These are phyloP conservation scores for Ceratosolen fusciceps DNA, from an alignment of 1,140 invertebrate genomes.

Conservation along the genomic window DNA sequence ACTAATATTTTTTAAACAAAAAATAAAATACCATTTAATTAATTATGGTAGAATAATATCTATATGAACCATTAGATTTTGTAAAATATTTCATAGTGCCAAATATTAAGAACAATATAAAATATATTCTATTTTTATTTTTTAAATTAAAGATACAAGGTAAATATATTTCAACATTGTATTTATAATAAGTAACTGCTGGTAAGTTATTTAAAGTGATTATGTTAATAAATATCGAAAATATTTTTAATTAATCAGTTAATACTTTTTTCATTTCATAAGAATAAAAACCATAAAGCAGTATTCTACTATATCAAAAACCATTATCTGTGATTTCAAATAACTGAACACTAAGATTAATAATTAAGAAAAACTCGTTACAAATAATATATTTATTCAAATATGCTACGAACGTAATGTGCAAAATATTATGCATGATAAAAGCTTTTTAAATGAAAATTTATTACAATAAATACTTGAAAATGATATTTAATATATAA, in stretches of 20 bases:
- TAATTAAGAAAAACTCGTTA: constrained; percentile 5
- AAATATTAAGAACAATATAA: constrained; percentile 19
- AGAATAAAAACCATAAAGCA: not conserved
- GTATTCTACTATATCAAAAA: constrained; percentile 42
- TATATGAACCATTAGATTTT: not conserved
- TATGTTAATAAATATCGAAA: not conserved
- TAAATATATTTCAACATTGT: not conserved
- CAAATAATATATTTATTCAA: constrained; percentile 4
- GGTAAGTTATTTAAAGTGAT: constrained; percentile 1
- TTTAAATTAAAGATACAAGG: not conserved
- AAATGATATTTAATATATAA: too few species aligned
- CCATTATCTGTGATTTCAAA: constrained; percentile 52
- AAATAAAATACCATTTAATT: not conserved
- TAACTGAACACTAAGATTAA: not conserved
- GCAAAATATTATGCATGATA: too few species aligned
- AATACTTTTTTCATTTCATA: too few species aligned
- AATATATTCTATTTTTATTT: not conserved
- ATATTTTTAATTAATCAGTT: too few species aligned
- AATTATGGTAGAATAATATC: not conserved
- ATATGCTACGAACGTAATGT: not conserved
- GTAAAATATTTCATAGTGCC: constrained; percentile 29
- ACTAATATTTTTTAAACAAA: not conserved
- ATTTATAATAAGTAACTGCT: not conserved
- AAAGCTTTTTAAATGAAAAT: too few species aligned
- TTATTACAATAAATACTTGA: too few species aligned